Evolutionary conservation across 2,888 invertebrate species (phyloP), one percentile per base, ranked within the genome.

Genomic region (Pseudanteris insignis): DNA sequence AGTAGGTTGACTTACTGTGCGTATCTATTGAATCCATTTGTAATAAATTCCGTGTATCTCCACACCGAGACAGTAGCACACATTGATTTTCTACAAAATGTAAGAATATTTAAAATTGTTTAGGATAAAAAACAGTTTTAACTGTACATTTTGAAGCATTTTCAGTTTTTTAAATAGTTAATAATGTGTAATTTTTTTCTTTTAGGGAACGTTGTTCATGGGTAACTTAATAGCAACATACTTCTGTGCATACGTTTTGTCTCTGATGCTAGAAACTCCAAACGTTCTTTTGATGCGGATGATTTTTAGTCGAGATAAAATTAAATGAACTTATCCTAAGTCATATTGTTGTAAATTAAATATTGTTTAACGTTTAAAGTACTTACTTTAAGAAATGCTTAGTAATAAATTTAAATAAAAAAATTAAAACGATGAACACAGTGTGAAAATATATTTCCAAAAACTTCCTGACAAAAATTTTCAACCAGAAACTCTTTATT

Each of bases 1-100:
- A 85, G 86, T 68, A 81, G 84, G 58, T 68, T 86, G 21, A 84
- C 86, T 0, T 86, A 84, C 69, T 83, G 83, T 34, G 83, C 84
- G 21, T 86, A 86, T 70, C 76, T 86, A 18, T 64, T 86, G 14
- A 86, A 86, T 78, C 86, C 86, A 0, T 71, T 85, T 25, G 66
- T 86, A 7, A 83, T 86, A 55, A 80, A 78, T 43, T 76, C 84
- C 29, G 70, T 85, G 12, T 84, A 73, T 46, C 67, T 81, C 28
- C 68, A 74, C 24, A 67, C 75, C 25, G 79, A 80, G 53, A 61
- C 68, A 1, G 41, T 75, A 0, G 32, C 70, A 6, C 78, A 75
- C 58, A 47, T 79, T 1, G 80, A 81, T 8, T 55, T 76, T 13
- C 48, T 79, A 30, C 64, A 70, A 25, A 72, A 73, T 58, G 82